Base-by-base conservation (phyloP, 2,113 vertebrate genomes). In the Ceuthmochares aereus region DNA sequence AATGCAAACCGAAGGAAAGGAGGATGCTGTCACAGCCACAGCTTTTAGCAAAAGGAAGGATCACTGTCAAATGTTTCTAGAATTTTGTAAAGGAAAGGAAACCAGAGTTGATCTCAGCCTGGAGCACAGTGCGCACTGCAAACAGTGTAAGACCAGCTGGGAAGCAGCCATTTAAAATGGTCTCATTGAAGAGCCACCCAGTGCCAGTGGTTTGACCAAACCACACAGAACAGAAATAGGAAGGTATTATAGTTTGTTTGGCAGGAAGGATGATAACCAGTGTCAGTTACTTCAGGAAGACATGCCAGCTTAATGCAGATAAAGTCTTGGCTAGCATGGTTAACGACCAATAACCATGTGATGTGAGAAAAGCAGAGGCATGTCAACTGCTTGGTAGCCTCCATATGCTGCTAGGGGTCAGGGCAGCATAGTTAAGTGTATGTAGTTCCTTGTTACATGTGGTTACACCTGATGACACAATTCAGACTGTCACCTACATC, bases 51-150 rank as follows among this genome's bases (percentile, higher is more conserved):
- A 37, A 32, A 29, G 32, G 7, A 40, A 10, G 12, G n/a, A 22
- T 1, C 2, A 0, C 4, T 22, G 66, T 30, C 29, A 0, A 0
- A 43, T 23, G 27, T 2, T 4, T 52, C 30, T 2, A 12, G 27
- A 12, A 3, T 29, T 36, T 6, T 3, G 22, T 1, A 40, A 30
- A 10, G 18, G 19, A 45, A 72, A 58, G 27, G 54, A 72, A 51
- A 22, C 3, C 12, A 8, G 5, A 25, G 18, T 1, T 16, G 36
- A 75, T 16, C 42, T 22, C 37, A 58, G 36, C 13, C 17, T 0
- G 2, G 10, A 58, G 36, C 18, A 54, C 56, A 34, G n/a, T n/a
- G n/a, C n/a, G n/a, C n/a, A 72, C 14, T 52, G 17, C 43, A 40
- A 70, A 66, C 18, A 40, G 10, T 6, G 18, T 10, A 51, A 75